Evolutionary conservation across 2,888 invertebrate species (phyloP), one percentile per base, ranked within the genome.

Genomic region (Xylota segnis): DNA sequence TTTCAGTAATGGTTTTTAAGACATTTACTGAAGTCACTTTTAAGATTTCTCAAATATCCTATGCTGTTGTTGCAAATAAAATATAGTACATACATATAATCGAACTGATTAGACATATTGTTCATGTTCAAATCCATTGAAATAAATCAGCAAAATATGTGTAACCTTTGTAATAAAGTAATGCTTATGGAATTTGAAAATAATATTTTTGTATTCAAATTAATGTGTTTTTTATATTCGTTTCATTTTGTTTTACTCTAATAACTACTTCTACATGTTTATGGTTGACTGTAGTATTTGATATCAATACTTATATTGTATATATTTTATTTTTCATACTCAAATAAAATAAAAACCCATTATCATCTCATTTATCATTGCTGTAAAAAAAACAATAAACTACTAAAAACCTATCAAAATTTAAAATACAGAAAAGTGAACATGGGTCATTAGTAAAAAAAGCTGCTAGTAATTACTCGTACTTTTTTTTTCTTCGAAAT

Each of bases 301-400:
- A 6, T 45, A 29, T 16, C 12, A 18, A 47, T 45, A 27, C 74
- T 63, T 50, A 61, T n/a, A 29, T 37, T 29, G 18, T 47, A 16
- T 56, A 18, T 16, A 32, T 34, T 10, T n/a, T 45, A 9, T 45
- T 58, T 37, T 12, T 32, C 40, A 23, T 37, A 50, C 37, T 16
- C 47, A 37, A 61, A 34, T 23, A 47, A 52, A 59, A 34, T 40
- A 29, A 18, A 61, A 68, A 63, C 63, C 63, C 75, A 70, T 82
- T 59, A 71, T 65, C 76, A 83, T 83, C 76, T 77, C 76, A 76
- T 63, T 40, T 50, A 12, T 58, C 63, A 71, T 71, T 58, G 14
- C 23, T 74, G 18, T 50, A 3, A 32, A 14, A 34, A n/a, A 56
- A 27, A 45, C 5, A 34, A 54, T n/a, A 58, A 14, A 9, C 5